phyloP scores from a whole-genome alignment of 2,888 invertebrate genomes.

The Boloria selene region DNA sequence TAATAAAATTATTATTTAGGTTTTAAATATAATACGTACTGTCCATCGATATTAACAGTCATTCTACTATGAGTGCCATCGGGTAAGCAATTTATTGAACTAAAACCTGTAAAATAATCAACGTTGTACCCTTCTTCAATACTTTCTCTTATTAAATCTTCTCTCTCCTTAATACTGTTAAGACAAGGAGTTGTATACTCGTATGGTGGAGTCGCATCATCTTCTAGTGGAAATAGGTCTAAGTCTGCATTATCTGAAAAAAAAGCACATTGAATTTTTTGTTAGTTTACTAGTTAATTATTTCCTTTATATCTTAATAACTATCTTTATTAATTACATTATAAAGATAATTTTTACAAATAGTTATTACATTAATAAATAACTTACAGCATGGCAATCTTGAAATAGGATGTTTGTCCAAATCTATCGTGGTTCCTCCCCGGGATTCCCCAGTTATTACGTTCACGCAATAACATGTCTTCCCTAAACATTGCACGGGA shows the following conservation, averaged over 20 bases:
- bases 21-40: slow-evolving; percentile 50
- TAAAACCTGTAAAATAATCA: slow-evolving; percentile 53
- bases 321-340: background rate
- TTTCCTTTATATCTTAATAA: no score
- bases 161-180: slow-evolving; percentile 48
- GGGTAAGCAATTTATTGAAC: slow-evolving; percentile 57
- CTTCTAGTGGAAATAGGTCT: slow-evolving; percentile 60
- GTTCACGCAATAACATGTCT: slow-evolving; percentile 84
- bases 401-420: slow-evolving; percentile 58
- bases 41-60: slow-evolving; percentile 49
- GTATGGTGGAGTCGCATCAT: slow-evolving; percentile 54
- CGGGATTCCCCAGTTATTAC: slow-evolving; percentile 73
- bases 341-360: background rate
- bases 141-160: slow-evolving; percentile 53
- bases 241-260: slow-evolving; percentile 56
- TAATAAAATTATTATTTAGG: background rate
- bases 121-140: slow-evolving; percentile 59
- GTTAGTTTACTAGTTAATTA: background rate
- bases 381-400: slow-evolving; percentile 74
- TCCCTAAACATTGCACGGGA: slow-evolving; percentile 84
- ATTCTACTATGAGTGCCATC: slow-evolving; percentile 66
- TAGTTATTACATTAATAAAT: background rate
- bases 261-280: background rate
- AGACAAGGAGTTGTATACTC: slow-evolving; percentile 67
- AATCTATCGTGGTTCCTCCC: slow-evolving; percentile 49